These are phyloP conservation scores for Elymnias hypermnestra DNA, from an alignment of 1,140 invertebrate genomes.

Conservation along the genomic window DNA sequence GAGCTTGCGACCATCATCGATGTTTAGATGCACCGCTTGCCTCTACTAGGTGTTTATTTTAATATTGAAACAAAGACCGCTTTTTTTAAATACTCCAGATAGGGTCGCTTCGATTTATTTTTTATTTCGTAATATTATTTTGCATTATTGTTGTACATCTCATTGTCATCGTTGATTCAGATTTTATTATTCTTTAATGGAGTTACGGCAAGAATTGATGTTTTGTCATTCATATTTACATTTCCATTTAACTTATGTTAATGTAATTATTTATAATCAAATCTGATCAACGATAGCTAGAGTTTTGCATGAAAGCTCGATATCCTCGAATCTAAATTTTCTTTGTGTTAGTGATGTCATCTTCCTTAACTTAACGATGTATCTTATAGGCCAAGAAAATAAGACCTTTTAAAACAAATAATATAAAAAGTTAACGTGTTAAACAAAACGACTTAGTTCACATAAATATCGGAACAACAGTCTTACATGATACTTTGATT, in stretches of 20 bases:
- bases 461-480: too few relatives aligned
- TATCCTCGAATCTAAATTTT: conserved; percentile 6
- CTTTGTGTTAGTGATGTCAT: conserved; percentile 22
- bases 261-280: conserved; percentile 7
- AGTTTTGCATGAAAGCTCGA: conserved; percentile 31
- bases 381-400: conserved; percentile 16
- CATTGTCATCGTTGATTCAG: conserved; percentile 26
- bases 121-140: conserved; percentile 28
- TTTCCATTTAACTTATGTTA: too few relatives aligned
- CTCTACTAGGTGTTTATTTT: conserved; percentile 61
- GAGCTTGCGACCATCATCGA: conserved; percentile 63
- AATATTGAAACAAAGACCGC: conserved; percentile 31
- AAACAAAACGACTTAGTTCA: not conserved
- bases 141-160: conserved; percentile 34
- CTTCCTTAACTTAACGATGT: conserved; percentile 6
- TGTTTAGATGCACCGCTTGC: conserved; percentile 74
- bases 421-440: not conserved
- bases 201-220: too few relatives aligned
- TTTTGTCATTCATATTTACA: too few relatives aligned
- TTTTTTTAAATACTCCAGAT: conserved; percentile 35
- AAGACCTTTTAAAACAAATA: conserved; percentile 5
- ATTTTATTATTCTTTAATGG: conserved; percentile 32
- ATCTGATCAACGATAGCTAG: conserved; percentile 32
- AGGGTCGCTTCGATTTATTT: conserved; percentile 40
- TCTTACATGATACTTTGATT: too few relatives aligned